phyloP scores from a whole-genome alignment of 2,797 vertebrate genomes.

The Lepus oiostolus region DNA sequence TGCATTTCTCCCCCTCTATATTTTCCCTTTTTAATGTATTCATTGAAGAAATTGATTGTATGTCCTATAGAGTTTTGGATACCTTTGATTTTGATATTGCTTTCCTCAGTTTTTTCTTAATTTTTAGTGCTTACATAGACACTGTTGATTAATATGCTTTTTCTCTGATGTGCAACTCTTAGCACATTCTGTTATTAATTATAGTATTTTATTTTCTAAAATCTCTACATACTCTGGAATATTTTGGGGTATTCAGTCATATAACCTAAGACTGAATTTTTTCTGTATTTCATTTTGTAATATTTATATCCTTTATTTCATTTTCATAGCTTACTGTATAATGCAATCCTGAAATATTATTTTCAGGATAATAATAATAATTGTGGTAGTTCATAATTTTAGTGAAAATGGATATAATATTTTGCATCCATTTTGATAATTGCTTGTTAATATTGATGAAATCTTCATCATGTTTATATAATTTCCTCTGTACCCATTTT shows the following conservation, averaged over 20 bases:
- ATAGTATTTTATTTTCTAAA: conserved; percentile 48
- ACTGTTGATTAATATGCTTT: conserved; percentile 23
- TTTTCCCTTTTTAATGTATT: conserved; percentile 34
- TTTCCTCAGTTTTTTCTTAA: conserved; percentile 17
- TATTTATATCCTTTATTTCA: not conserved
- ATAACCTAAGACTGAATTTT: not conserved
- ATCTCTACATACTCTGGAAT: not conserved
- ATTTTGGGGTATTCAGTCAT: not conserved
- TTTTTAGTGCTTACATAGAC: conserved; percentile 15
- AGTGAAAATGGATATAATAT: conserved; percentile 23
- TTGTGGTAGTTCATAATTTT: conserved; percentile 29
- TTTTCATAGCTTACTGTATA: conserved; percentile 22
- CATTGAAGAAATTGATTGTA: not conserved
- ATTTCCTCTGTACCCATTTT: conserved; percentile 35
- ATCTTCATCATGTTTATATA: not conserved
- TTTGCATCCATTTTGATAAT: conserved; percentile 54
- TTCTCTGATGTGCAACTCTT: conserved; percentile 6
- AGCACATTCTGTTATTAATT: conserved; percentile 24
- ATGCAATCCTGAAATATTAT: conserved; percentile 1
- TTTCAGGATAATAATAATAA: too few relatives aligned
- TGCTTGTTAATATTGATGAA: conserved; percentile 29
- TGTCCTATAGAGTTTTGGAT: not conserved
- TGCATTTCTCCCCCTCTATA: not conserved
- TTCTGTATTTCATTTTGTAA: not conserved
- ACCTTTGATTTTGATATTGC: conserved; percentile 1